Base-by-base conservation (phyloP, 2,113 vertebrate genomes). In the Thalassarche chlororhynchos region DNA sequence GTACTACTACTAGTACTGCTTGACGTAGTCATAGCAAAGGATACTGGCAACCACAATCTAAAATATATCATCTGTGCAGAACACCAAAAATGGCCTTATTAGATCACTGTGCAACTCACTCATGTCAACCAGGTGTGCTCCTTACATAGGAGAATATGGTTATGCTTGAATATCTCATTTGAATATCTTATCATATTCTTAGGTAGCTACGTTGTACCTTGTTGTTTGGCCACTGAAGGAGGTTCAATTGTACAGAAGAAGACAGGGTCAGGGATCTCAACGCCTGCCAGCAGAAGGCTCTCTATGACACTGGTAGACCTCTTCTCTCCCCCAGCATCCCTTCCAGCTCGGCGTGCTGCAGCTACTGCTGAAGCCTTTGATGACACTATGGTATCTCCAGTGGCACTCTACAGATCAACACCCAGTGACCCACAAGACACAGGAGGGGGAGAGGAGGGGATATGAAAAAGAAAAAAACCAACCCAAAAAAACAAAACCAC, bases 221-320 rank as follows among this genome's bases (percentile, higher is more conserved):
- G 96, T 82, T 99, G 99, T 96, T 98, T 99, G 92, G 99, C 97
- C 98, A 99, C 34, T n/a, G 99, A 99, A 31, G 99, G 99, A 1
- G 99, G 99, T 68, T 99, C 99, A 89, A 99, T 99, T n/a, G 99
- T 99, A 97, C 99, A 99, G 97, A 99, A 99, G 98, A 99, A 99
- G 61, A 99, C 99, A 0, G 99, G 99, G 23, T 99, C 99, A n/a
- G 99, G 99, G 64, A 99, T 91, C 91, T 99, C 99, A 76, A 99
- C 99, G 0, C 99, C 99, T 7, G 99, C 99, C 49, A 99, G 97
- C 21, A 99, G 79, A 76, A 99, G 98, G 58, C 86, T 98, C 74
- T 97, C 97, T 1, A 51, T 12, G 0, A 98, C 98, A 65, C 18
- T 47, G 17, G 34, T 42, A 25, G 89, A 94, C 12, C 13, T 79